These are phyloP conservation scores for Spisula solida DNA, from an alignment of 2,888 invertebrate species.

Conservation along the genomic window DNA sequence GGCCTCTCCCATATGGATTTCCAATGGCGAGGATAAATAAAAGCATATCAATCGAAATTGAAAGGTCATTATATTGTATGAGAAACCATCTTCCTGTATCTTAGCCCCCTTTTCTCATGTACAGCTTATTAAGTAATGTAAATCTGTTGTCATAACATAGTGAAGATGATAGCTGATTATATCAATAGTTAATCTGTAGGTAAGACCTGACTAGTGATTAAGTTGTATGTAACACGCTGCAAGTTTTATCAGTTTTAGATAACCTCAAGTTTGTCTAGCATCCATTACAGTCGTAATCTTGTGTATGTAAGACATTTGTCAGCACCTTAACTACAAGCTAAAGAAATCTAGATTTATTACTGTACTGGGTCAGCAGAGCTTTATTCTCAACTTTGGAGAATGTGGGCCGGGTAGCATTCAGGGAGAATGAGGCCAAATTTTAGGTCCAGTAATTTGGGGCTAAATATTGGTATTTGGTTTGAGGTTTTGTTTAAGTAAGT, in stretches of 20 bases:
- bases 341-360: background rate
- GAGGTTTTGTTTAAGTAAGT: too few species aligned
- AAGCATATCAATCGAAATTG: too few species aligned
- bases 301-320: background rate
- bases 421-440: too few species aligned
- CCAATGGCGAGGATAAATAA: too few species aligned
- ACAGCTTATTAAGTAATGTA: background rate
- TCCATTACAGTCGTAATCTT: background rate
- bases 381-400: background rate
- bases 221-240: background rate
- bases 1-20: too few species aligned
- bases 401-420: too few species aligned
- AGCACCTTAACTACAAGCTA: background rate
- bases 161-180: background rate
- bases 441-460: too few species aligned
- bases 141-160: background rate
- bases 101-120: background rate
- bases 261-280: background rate
- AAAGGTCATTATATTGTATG: too few species aligned
- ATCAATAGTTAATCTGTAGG: background rate
- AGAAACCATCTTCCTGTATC: background rate
- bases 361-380: background rate
- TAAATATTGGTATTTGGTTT: too few species aligned
- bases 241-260: background rate
- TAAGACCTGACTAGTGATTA: background rate